These are phyloP conservation scores for Oxytorus armatus DNA, from an alignment of 2,888 invertebrate species.

Conservation along the genomic window DNA sequence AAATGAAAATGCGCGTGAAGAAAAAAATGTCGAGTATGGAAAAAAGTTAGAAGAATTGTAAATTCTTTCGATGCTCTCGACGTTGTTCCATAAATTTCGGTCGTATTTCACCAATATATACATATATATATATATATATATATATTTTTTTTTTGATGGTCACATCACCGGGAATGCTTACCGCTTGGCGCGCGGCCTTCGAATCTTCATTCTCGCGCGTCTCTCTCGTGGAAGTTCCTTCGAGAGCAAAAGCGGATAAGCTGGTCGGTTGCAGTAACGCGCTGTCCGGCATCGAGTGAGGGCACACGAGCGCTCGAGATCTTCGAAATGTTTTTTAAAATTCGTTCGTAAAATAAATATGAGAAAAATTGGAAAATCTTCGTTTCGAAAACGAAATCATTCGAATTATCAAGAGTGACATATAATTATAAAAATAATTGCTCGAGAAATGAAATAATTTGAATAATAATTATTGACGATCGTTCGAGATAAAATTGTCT, in stretches of 20 bases:
- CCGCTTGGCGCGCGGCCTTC: conserved; percentile 46
- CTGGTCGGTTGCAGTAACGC: conserved; percentile 60
- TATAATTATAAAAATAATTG: neutral
- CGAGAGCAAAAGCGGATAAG: conserved; percentile 54
- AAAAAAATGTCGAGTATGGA: too few relatives aligned
- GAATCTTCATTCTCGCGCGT: conserved; percentile 34
- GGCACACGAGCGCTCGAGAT: conserved; percentile 19
- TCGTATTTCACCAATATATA: too few relatives aligned
- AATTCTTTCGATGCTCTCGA: neutral
- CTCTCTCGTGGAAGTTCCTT: conserved; percentile 19
- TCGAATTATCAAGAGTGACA: too few relatives aligned
- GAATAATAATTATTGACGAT: neutral
- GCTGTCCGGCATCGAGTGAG: conserved; percentile 57
- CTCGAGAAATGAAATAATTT: neutral
- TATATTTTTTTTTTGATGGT: neutral
- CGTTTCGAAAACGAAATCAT: too few relatives aligned
- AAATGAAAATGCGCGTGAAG: too few relatives aligned
- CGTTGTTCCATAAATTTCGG: neutral
- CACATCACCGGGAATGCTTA: neutral
- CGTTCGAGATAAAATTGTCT: too few relatives aligned
- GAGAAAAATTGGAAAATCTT: too few relatives aligned
- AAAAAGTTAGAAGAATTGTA: too few relatives aligned
- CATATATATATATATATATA: neutral
- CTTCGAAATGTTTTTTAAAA: neutral
- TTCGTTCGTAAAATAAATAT: too few relatives aligned